phyloP scores from a whole-genome alignment of 2,797 vertebrate genomes.

The Enteromius afrohamiltoni region DNA sequence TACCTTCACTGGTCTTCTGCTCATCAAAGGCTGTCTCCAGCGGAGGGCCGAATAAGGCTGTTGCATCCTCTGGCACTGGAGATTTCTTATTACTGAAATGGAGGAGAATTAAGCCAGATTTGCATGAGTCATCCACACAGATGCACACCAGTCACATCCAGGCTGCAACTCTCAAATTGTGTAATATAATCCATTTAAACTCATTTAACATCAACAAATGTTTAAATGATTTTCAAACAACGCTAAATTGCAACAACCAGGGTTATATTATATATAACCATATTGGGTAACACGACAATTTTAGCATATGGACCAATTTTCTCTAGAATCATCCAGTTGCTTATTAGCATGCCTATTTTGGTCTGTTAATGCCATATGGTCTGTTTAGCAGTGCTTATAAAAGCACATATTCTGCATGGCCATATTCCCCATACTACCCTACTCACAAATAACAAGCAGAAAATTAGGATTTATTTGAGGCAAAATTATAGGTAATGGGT shows the following conservation, averaged over 20 bases:
- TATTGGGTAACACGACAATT: neutral
- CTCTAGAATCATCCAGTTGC: neutral
- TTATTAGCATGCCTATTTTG: neutral
- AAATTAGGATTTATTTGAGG: neutral
- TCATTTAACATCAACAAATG: neutral
- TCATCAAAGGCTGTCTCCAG: conserved; percentile 92
- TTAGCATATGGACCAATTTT: neutral
- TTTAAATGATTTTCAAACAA: conserved; percentile 2
- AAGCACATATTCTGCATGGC: neutral
- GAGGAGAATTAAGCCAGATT: conserved; percentile 20
- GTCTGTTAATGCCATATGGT: neutral
- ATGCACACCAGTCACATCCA: conserved; percentile 14
- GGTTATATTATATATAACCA: neutral
- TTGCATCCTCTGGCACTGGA: conserved; percentile 79
- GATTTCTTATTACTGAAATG: conserved; percentile 76
- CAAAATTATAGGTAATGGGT: neutral
- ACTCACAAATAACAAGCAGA: neutral
- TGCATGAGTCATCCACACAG: conserved; percentile 35
- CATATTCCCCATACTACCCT: neutral
- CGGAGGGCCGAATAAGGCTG: conserved; percentile 91
- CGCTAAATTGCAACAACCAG: neutral
- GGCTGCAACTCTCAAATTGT: conserved; percentile 9
- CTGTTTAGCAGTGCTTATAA: neutral
- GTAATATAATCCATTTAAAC: neutral
- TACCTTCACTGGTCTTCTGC: conserved; percentile 88